These are phyloP conservation scores for Drosophila anomalata DNA, from an alignment of 2,888 invertebrate species.

Conservation along the genomic window DNA sequence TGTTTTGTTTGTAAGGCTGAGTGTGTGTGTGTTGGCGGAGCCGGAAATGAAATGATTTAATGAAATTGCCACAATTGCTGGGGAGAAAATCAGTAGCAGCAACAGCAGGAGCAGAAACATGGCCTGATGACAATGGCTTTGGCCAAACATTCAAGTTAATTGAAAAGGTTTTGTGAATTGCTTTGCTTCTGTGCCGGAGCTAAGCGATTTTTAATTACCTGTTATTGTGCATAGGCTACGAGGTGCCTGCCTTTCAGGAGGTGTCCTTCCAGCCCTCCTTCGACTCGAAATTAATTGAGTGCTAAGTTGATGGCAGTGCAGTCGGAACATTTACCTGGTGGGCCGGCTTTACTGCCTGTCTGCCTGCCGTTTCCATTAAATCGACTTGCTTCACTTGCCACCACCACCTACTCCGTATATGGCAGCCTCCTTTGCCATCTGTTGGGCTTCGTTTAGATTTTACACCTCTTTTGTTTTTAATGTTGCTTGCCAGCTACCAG, in stretches of 20 bases:
- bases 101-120: constrained; percentile 13
- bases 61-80: constrained; percentile 68
- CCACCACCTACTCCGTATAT: not conserved
- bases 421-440: constrained; percentile 28
- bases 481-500: constrained; percentile 31
- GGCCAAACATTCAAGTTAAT: constrained; percentile 66
- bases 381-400: constrained; percentile 7
- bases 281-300: constrained; percentile 43
- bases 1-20: constrained; percentile 48
- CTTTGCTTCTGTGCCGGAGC: constrained; percentile 17
- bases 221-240: constrained; percentile 47
- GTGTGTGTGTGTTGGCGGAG: constrained; percentile 29
- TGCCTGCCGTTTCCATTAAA: constrained; percentile 7
- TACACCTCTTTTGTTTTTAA: constrained; percentile 54
- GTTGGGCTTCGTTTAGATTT: constrained; percentile 26
- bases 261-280: constrained; percentile 8
- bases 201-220: constrained; percentile 77
- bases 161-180: constrained; percentile 58
- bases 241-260: constrained; percentile 7
- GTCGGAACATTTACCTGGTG: constrained; percentile 10
- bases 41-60: constrained; percentile 81
- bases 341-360: constrained; percentile 2
- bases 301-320: constrained; percentile 33
- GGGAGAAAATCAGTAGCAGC: constrained; percentile 36
- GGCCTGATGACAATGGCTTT: constrained; percentile 56